Evolutionary conservation across 2,888 invertebrate genomes (phyloP).

Genomic region (Griposia aprilina): DNA sequence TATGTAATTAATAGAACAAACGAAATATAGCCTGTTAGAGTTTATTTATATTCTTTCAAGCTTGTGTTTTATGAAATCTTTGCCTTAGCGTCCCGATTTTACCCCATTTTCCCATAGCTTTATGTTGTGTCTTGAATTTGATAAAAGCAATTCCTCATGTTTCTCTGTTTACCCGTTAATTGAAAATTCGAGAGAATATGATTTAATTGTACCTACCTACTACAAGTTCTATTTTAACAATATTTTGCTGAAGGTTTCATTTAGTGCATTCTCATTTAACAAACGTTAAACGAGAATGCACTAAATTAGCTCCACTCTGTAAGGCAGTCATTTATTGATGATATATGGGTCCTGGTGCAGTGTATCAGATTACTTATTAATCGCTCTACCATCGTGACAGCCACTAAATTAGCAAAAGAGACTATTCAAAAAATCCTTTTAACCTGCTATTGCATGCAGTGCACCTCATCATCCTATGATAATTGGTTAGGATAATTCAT

Average conservation of each 20-base stretch:
- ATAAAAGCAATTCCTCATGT: background rate
- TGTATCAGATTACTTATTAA: background rate
- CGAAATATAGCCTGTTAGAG: too few species aligned
- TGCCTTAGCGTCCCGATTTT: too few species aligned
- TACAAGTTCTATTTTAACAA: background rate
- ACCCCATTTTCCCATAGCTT: background rate
- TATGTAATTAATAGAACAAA: too few species aligned
- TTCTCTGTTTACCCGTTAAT: background rate
- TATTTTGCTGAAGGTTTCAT: background rate
- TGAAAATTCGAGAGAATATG: too few species aligned
- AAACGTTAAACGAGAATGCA: too few species aligned
- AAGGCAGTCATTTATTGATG: background rate
- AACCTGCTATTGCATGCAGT: too few species aligned
- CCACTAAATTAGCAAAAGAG: background rate
- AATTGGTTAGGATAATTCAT: background rate
- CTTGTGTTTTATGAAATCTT: too few species aligned
- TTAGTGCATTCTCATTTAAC: background rate
- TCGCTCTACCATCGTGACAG: background rate
- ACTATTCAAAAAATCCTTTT: background rate
- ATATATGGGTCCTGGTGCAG: background rate
- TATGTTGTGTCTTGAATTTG: background rate
- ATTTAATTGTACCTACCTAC: too few species aligned
- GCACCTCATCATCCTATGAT: too few species aligned
- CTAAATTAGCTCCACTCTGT: background rate
- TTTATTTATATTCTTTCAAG: too few species aligned